A percentile compares a stretch with the other conserved stretches of the same genome.
phyloP scores from a whole-genome alignment of 2,888 invertebrate genomes.

The Leuctra nigra region DNA sequence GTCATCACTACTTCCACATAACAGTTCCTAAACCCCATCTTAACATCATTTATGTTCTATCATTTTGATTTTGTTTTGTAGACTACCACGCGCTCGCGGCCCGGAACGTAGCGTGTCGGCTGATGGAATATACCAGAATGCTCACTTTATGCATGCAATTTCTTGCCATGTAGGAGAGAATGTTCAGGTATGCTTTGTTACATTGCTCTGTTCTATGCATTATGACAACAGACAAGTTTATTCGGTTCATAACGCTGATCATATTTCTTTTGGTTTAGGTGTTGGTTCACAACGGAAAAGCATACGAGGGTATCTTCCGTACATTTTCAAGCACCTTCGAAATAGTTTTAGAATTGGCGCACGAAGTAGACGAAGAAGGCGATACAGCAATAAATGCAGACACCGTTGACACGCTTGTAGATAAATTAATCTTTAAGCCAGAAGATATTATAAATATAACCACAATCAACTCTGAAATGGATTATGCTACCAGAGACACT shows the following conservation, averaged over 20 bases:
- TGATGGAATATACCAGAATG: slow-evolving; percentile 86
- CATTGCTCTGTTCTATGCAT: neutral
- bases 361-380: slow-evolving; percentile 59
- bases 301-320: slow-evolving; percentile 85
- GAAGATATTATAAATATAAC: slow-evolving; percentile 78
- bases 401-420: slow-evolving; percentile 59
- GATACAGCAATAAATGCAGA: slow-evolving; percentile 45
- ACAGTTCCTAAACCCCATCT: no score
- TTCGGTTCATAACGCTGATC: neutral
- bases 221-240: neutral
- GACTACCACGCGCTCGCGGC: slow-evolving; percentile 57
- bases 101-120: slow-evolving; percentile 55
- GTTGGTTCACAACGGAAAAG: slow-evolving; percentile 72
- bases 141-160: slow-evolving; percentile 83
- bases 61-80: slow-evolving; percentile 33
- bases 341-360: slow-evolving; percentile 80
- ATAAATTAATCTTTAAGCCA: slow-evolving; percentile 76
- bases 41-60: neutral
- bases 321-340: slow-evolving; percentile 87
- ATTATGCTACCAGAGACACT: slow-evolving; percentile 72
- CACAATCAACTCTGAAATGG: slow-evolving; percentile 78
- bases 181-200: slow-evolving; percentile 59
- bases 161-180: slow-evolving; percentile 78
- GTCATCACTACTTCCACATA: neutral
- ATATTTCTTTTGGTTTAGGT: slow-evolving; percentile 42